Conservation (phyloP, 2,888 invertebrate species). For the Helicoverpa assulta region DNA sequence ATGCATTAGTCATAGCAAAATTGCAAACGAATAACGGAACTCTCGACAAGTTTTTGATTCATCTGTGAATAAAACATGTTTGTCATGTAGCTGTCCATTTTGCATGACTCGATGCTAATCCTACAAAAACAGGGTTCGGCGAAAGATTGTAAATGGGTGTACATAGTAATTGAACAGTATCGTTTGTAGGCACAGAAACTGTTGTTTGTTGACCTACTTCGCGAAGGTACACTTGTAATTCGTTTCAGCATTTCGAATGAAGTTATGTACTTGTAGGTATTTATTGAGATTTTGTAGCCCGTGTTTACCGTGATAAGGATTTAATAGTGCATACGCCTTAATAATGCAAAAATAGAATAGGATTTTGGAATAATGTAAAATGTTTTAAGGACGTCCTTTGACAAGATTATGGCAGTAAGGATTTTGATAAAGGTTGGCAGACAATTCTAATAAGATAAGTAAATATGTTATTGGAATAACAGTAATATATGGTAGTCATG, state of each 20-base stretch:
- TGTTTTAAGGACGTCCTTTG: too few species aligned
- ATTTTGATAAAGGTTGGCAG: too few species aligned
- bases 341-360: too few species aligned
- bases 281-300: conserved; percentile 14
- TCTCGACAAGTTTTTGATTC: conserved; percentile 1
- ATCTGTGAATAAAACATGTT: conserved; percentile 9
- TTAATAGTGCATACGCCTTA: too few species aligned
- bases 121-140: conserved; percentile 6
- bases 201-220: conserved; percentile 18
- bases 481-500: too few species aligned
- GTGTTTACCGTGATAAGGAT: conserved; percentile 4
- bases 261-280: conserved; percentile 5
- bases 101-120: conserved; percentile 3
- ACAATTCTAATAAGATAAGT: too few species aligned
- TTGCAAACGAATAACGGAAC: background rate
- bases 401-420: too few species aligned
- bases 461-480: too few species aligned
- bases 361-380: too few species aligned
- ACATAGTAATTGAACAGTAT: conserved; percentile 1
- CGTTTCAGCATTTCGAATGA: background rate
- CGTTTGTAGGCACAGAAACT: background rate
- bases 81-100: conserved; percentile 1
- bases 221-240: background rate
- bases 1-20: too few species aligned
- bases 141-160: conserved; percentile 3